Percentiles rank a stretch among this genome's conserved stretches.
These are phyloP conservation scores for Arctopsyche grandis DNA, from an alignment of 1,140 invertebrate genomes.

Conservation along the genomic window DNA sequence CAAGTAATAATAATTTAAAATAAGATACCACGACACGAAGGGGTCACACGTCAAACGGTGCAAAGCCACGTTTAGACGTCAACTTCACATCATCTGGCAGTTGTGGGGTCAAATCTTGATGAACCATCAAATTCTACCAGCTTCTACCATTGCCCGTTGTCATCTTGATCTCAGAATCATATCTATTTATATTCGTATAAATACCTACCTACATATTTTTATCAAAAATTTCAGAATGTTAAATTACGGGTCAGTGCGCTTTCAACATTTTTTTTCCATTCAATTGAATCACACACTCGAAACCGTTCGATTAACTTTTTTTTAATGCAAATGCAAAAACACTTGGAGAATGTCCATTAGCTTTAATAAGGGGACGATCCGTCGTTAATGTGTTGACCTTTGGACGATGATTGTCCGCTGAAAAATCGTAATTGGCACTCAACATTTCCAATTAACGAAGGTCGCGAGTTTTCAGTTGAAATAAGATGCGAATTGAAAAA, in stretches of 20 bases:
- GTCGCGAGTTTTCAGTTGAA: too few relatives aligned
- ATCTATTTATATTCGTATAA: background rate
- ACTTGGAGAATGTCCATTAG: too few relatives aligned
- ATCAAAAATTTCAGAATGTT: too few relatives aligned
- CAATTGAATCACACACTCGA: conserved; percentile 4
- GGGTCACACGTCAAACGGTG: background rate
- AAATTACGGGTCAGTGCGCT: too few relatives aligned
- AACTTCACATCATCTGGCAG: background rate
- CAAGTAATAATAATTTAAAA: background rate
- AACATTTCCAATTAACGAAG: too few relatives aligned
- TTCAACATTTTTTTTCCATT: background rate
- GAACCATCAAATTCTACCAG: conserved; percentile 16
- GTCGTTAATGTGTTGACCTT: too few relatives aligned
- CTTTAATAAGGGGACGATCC: too few relatives aligned
- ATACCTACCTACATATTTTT: too few relatives aligned
- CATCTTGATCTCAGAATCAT: background rate
- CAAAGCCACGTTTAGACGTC: background rate
- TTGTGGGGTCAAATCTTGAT: conserved; percentile 12
- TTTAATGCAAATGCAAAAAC: background rate
- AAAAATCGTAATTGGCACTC: too few relatives aligned
- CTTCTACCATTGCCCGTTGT: background rate
- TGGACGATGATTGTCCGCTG: too few relatives aligned
- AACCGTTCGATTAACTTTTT: background rate
- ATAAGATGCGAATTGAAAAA: too few relatives aligned
- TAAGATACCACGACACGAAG: background rate